A percentile compares a stretch with the other conserved stretches of the same genome.
Conservation (phyloP, 2,888 invertebrate species). For the Dilophus febrilis region DNA sequence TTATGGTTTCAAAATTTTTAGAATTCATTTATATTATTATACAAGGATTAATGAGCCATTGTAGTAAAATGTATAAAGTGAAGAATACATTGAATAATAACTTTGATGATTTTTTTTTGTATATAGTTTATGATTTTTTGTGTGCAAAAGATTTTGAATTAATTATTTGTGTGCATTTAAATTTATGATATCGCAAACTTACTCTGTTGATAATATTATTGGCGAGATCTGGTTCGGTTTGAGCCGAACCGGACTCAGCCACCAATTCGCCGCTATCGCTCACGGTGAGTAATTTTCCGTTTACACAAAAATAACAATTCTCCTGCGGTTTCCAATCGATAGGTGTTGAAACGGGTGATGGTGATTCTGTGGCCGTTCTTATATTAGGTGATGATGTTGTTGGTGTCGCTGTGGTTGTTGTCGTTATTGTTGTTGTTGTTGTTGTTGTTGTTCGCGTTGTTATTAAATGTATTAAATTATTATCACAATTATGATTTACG, state of each 20-base stretch:
- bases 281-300: conserved; percentile 45
- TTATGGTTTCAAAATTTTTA: too few species aligned
- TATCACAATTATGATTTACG: too few species aligned
- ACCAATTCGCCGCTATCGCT: conserved; percentile 31
- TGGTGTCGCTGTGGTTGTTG: conserved; percentile 18
- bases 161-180: too few species aligned
- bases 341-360: conserved; percentile 30
- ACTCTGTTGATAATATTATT: conserved; percentile 14
- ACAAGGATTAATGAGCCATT: too few species aligned
- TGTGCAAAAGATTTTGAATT: too few species aligned
- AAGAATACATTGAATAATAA: too few species aligned
- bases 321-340: conserved; percentile 68
- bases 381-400: conserved; percentile 17
- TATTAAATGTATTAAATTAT: too few species aligned
- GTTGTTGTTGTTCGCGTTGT: too few species aligned
- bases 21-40: too few species aligned
- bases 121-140: too few species aligned
- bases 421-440: conserved; percentile 7
- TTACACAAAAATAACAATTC: conserved; percentile 72
- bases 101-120: too few species aligned
- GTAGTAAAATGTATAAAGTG: too few species aligned
- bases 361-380: conserved; percentile 10
- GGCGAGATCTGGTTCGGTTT: conserved; percentile 23
- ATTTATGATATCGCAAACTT: conserved; percentile 9
- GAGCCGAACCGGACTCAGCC: conserved; percentile 27